Conservation (phyloP, 2,797 vertebrate genomes). For the Staurois parvus region DNA sequence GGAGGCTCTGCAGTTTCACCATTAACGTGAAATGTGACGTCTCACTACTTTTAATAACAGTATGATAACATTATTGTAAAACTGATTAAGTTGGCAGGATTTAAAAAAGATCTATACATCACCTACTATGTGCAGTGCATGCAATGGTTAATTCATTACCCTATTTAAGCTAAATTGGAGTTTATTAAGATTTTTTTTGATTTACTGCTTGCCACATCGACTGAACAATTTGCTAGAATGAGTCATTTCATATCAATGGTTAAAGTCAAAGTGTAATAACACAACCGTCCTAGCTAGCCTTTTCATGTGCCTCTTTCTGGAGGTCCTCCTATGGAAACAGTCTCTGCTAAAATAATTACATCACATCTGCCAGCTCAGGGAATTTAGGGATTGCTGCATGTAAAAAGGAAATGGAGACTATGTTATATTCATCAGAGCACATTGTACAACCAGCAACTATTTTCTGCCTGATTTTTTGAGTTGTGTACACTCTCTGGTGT, state of each 20-base stretch:
- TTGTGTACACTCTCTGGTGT: not conserved
- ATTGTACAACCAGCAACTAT: not conserved
- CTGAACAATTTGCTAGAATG: too few relatives aligned
- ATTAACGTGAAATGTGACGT: too few relatives aligned
- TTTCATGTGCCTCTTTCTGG: constrained; percentile 32
- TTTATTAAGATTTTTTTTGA: too few relatives aligned
- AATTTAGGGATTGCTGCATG: constrained; percentile 15
- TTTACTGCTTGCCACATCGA: too few relatives aligned
- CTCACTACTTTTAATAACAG: too few relatives aligned
- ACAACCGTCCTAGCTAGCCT: not conserved
- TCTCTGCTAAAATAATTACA: constrained; percentile 52
- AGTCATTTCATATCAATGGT: too few relatives aligned
- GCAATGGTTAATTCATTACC: too few relatives aligned
- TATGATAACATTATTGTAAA: too few relatives aligned
- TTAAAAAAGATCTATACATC: too few relatives aligned
- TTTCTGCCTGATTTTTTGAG: not conserved
- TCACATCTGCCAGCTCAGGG: constrained; percentile 56
- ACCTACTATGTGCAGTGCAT: too few relatives aligned
- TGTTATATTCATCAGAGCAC: not conserved
- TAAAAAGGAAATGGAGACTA: not conserved
- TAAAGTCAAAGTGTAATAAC: not conserved
- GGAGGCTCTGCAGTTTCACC: not conserved
- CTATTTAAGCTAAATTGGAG: too few relatives aligned
- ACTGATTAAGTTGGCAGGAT: too few relatives aligned
- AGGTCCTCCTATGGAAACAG: constrained; percentile 50